Conservation (phyloP, 1,140 invertebrate species). For the Ceratoteleas bidentatus region DNA sequence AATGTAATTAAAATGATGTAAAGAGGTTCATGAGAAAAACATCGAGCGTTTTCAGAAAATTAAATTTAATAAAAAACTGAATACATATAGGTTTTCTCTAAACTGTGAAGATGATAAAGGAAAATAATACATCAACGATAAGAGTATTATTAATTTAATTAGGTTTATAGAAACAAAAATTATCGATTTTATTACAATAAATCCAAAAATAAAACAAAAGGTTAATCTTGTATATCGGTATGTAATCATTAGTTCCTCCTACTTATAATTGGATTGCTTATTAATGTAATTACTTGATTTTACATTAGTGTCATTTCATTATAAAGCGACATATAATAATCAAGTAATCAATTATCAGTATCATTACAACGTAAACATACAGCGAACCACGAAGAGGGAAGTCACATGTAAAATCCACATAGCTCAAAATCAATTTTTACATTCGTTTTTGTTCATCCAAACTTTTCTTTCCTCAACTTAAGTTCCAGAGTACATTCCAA, state of each 20-base stretch:
- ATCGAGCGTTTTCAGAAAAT: conserved; percentile 8
- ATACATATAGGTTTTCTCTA: not conserved
- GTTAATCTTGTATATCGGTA: conserved; percentile 47
- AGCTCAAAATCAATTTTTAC: conserved; percentile 56
- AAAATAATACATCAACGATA: conserved; percentile 63
- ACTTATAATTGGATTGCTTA: conserved; percentile 41
- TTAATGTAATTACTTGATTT: conserved; percentile 47
- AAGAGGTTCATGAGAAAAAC: too few relatives aligned
- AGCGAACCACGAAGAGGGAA: conserved; percentile 48
- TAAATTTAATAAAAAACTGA: conserved; percentile 42
- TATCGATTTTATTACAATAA: conserved; percentile 64
- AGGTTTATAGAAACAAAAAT: conserved; percentile 72
- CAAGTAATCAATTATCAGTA: conserved; percentile 46
- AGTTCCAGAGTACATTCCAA: conserved; percentile 49
- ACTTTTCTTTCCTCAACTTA: conserved; percentile 62
- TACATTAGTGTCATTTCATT: conserved; percentile 28
- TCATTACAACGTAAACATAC: conserved; percentile 54
- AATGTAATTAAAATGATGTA: too few relatives aligned
- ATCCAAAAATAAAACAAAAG: conserved; percentile 61
- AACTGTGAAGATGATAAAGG: conserved; percentile 4
- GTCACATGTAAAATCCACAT: conserved; percentile 53
- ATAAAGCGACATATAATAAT: conserved; percentile 26
- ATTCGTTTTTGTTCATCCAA: conserved; percentile 55
- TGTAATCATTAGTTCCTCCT: conserved; percentile 40
- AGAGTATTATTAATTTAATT: conserved; percentile 79